Base-by-base conservation (phyloP, 2,888 invertebrate genomes). In the Torymus aiolomorphi region DNA sequence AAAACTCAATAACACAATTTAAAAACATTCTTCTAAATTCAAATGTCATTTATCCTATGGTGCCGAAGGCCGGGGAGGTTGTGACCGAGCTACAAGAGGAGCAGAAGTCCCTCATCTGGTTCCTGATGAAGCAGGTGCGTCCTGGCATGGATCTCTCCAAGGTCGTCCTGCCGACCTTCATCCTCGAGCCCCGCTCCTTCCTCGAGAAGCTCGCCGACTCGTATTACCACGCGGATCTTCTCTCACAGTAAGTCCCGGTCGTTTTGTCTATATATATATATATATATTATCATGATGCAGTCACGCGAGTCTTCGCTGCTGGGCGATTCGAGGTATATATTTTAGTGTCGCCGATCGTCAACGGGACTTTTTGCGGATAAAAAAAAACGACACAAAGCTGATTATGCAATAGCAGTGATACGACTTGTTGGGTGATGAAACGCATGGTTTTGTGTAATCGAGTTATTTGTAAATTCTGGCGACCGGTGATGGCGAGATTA, bases 81-180 rank as follows among this genome's bases (percentile, higher is more conserved):
- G 96, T 97, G 1, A 96, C 98, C 88, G 98, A 97, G 88, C 93
- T 98, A 24, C 96, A 95, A 0, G 98, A 98, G 78, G 98, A 98
- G 90, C 97, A 98, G 91, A 98, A 97, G 90, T 97, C 97, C 18
- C 92, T 98, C 62, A 95, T 98, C 85, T 98, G 98, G 98, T 96
- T 96, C 88, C 92, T 98, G 57, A 93, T 98, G 87, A 98, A 98
- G 91, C 98, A 98, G 93, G 97, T 97, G 54, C 93, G 97, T 16
- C 97, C 98, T 0, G 98, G 98, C 67, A 98, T 98, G 98, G 98
- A 98, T 91, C 92, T 98, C 51, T 96, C 96, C 82, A 96, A 96
- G 92, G 96, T 98, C 63, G 97, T 97, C 14, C 91, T 98, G 84
- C 98, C 98, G 0, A 98, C 98, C 0, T 98, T 98, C 89, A 98